Conservation (phyloP, 2,113 vertebrate genomes). For the Tupaia chinensis region DNA sequence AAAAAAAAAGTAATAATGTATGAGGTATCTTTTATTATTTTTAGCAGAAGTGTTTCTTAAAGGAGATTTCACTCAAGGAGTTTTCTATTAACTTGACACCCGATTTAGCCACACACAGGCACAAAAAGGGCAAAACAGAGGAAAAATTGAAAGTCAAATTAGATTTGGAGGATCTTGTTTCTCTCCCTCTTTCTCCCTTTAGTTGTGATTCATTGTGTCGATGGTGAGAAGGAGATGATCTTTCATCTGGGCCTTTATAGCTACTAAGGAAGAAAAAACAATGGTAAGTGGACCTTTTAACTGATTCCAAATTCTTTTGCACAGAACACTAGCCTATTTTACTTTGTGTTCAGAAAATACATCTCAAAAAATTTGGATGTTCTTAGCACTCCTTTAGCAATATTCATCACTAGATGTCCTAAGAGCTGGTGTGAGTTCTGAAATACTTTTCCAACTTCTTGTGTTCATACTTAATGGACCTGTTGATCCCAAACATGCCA, state of each 20-base stretch:
- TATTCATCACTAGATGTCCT: not conserved
- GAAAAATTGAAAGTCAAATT: not conserved
- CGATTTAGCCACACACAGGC: conserved; percentile 59
- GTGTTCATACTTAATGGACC: conserved; percentile 58
- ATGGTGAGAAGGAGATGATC: not conserved
- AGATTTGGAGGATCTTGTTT: not conserved
- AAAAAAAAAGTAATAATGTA: conserved; percentile 81
- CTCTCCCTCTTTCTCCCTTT: not conserved
- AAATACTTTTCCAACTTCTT: conserved; percentile 1
- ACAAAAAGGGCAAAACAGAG: not conserved
- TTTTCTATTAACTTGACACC: conserved; percentile 85
- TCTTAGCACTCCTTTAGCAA: not conserved
- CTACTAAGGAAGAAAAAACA: conserved; percentile 5
- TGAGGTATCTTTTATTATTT: conserved; percentile 78
- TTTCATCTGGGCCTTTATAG: not conserved
- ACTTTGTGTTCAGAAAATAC: conserved; percentile 12
- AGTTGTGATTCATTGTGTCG: not conserved
- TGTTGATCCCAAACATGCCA: conserved; percentile 79
- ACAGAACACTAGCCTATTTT: not conserved
- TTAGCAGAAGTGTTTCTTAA: conserved; percentile 74
- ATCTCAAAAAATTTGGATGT: not conserved
- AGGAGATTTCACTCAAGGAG: conserved; percentile 82
- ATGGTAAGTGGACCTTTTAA: conserved; percentile 6
- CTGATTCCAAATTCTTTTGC: conserved; percentile 42
- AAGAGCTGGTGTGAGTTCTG: not conserved